phyloP scores from a whole-genome alignment of 2,113 vertebrate genomes.

The Malurus melanocephalus region DNA sequence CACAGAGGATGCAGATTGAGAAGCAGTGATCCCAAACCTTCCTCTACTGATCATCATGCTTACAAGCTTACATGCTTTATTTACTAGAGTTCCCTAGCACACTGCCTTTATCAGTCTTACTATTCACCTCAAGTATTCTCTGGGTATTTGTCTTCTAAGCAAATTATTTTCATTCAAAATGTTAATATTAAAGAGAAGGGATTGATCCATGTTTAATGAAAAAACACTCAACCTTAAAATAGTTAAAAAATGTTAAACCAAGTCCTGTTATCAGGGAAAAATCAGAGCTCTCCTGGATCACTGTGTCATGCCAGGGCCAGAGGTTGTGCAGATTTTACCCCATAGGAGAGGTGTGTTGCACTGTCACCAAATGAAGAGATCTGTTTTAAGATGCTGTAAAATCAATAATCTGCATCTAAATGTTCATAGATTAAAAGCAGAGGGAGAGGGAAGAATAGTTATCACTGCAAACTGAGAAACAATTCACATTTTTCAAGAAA shows the following conservation, averaged over 20 bases:
- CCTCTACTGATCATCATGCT: not conserved
- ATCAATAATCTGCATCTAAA: not conserved
- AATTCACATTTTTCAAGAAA: not conserved
- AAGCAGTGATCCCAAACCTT: not conserved
- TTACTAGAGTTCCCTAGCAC: not conserved
- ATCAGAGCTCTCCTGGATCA: not conserved
- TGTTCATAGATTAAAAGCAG: not conserved
- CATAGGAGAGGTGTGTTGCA: not conserved
- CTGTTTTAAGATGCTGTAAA: not conserved
- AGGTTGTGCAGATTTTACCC: not conserved
- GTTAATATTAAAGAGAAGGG: not conserved
- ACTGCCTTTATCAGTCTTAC: not conserved
- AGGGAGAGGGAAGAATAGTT: not conserved
- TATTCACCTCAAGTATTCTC: not conserved
- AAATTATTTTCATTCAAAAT: not conserved
- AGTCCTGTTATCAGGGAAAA: not conserved
- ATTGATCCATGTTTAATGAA: not conserved
- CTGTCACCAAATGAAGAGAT: not conserved
- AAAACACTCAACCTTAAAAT: not conserved
- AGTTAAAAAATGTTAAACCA: not conserved
- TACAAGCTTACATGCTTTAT: not conserved
- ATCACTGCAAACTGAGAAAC: not conserved
- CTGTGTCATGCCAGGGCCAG: not conserved
- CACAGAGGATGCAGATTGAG: not conserved
- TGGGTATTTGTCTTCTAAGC: not conserved